Conservation (phyloP, 2,113 vertebrate genomes). For the Cettia cetti region DNA sequence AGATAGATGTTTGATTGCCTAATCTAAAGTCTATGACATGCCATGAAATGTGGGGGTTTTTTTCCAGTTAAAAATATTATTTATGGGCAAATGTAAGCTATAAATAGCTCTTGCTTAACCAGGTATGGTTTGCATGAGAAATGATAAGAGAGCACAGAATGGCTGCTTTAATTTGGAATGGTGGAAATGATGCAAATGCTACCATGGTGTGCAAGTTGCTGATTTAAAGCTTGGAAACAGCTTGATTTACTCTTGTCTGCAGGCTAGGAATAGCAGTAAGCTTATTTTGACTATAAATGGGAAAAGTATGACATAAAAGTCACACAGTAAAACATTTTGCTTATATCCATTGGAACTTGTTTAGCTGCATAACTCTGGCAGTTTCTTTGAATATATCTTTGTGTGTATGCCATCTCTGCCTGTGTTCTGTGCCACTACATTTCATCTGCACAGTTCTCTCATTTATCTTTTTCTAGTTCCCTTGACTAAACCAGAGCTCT, state of each 20-base stretch:
- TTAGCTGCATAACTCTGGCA: neutral
- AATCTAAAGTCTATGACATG: neutral
- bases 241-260: slow-evolving; percentile 23
- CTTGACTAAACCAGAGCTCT: neutral
- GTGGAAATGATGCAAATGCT: neutral
- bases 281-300: slow-evolving; percentile 45
- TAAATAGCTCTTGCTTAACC: neutral
- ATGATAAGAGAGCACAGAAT: neutral
- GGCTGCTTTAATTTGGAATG: neutral
- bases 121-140: neutral
- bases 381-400: neutral
- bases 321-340: slow-evolving; percentile 32
- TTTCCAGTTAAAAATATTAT: neutral
- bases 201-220: neutral
- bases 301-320: neutral
- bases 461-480: slow-evolving; percentile 21
- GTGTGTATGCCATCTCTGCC: neutral
- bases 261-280: neutral
- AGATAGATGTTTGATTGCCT: neutral
- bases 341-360: slow-evolving; percentile 13
- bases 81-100: neutral
- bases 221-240: slow-evolving; percentile 35
- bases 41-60: fast-evolving
- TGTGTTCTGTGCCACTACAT: neutral
- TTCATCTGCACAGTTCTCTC: neutral